Conservation (phyloP, 2,888 invertebrate species). For the Hoplodrina blanda region DNA sequence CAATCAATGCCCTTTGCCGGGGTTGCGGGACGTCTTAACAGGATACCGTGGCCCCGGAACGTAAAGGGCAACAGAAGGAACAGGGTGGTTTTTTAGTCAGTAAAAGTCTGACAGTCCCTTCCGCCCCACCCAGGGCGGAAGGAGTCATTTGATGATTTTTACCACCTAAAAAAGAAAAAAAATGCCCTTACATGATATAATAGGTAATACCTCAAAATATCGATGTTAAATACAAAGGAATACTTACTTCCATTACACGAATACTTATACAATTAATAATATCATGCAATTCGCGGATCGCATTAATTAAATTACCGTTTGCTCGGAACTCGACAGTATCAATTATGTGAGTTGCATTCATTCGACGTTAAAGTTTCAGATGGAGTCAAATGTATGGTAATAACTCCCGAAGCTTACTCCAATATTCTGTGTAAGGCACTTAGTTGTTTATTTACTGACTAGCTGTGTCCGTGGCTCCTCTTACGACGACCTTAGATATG, state of each 20-base stretch:
- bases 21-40: too few relatives aligned
- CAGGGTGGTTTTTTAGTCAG: too few relatives aligned
- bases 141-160: too few relatives aligned
- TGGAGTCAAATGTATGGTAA: conserved; percentile 21
- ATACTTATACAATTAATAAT: neutral
- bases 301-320: neutral
- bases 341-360: conserved; percentile 14
- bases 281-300: neutral
- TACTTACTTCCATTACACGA: neutral
- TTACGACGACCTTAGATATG: too few relatives aligned
- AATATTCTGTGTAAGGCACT: neutral
- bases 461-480: too few relatives aligned
- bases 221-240: neutral
- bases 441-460: neutral
- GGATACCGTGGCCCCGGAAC: too few relatives aligned
- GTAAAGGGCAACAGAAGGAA: too few relatives aligned
- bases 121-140: too few relatives aligned
- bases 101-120: too few relatives aligned
- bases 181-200: too few relatives aligned
- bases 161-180: too few relatives aligned
- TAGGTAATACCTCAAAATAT: neutral
- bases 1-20: too few relatives aligned
- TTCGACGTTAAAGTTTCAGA: conserved; percentile 28
- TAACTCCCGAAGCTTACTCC: conserved; percentile 1
- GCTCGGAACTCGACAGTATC: neutral